Evolutionary conservation across 2,888 invertebrate genomes (phyloP), one percentile per base, ranked within the genome.

Genomic region (Mesoligia furuncula): DNA sequence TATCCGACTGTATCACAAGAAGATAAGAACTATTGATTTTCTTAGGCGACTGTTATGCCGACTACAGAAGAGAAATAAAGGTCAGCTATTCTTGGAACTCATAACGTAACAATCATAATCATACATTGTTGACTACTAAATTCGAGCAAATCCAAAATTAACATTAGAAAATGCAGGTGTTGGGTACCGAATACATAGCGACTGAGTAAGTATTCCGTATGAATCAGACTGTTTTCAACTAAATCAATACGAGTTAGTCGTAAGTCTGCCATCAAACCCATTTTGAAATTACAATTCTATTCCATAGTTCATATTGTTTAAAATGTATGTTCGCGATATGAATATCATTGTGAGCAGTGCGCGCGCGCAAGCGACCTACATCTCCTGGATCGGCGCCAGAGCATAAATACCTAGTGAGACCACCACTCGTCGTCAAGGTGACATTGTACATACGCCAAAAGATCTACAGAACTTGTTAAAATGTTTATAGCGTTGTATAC

Each of bases 331-430:
- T 85, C 80, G 80, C 87, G 81, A 88, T 87, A 88, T 88, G 85
- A 90, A 87, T 85, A 89, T 83, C 77, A 76, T 73, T 85, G 84
- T 69, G 84, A 89, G 85, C 79, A 77, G 83, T 81, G 87, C 85
- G 87, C 88, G 82, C 86, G 86, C 87, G 79, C 89, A 89, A 84
- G 77, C 93, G 93, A 93, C 95, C 95, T 94, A 95, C 90, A 93
- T 95, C 91, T 87, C 80, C 91, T 95, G 95, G 95, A 93, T 64
- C 81, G 54, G 70, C 87, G 95, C 95, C 95, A 95, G 92, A 89
- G 90, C 92, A 89, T 92, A 93, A 93, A 94, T 94, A 93, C 93
- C 90, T 88, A 90, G 90, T 87, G 88, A 88, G 89, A 90, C 86
- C 91, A 89, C 88, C 89, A 90, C 90, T 89, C 87, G 89, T 88